A percentile compares a stretch with the other conserved stretches of the same genome.
Evolutionary conservation across 2,113 vertebrate species (phyloP).

Genomic region (Phrynocephalus versicolor): DNA sequence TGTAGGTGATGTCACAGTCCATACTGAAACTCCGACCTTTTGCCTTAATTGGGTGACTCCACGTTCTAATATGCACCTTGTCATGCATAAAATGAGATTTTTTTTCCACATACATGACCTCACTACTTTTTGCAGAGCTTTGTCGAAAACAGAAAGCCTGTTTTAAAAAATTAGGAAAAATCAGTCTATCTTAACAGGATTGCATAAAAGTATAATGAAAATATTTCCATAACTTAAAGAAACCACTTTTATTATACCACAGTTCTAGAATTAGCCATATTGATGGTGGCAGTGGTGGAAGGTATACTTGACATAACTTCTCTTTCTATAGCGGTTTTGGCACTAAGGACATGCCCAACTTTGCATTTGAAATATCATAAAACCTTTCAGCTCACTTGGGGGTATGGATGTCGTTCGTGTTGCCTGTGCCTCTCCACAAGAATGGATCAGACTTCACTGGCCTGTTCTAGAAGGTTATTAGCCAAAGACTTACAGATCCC

Average conservation of each 20-base stretch:
- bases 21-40: not conserved
- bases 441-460: not conserved
- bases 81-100: not conserved
- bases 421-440: not conserved
- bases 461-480: constrained; percentile 35
- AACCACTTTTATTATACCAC: no score
- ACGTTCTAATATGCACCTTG: not conserved
- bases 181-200: not conserved
- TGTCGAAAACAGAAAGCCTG: not conserved
- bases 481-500: not conserved
- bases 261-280: no score
- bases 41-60: not conserved
- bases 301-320: not conserved
- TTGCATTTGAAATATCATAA: constrained; percentile 15
- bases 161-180: not conserved
- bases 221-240: no score
- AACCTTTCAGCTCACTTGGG: not conserved
- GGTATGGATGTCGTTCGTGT: not conserved
- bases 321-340: constrained; percentile 40
- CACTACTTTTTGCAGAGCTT: not conserved
- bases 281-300: no score
- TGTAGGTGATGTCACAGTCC: no score
- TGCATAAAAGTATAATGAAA: constrained; percentile 42
- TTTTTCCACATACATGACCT: not conserved
- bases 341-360: not conserved